A percentile compares a stretch with the other conserved stretches of the same genome.
These are phyloP conservation scores for Oligia strigilis DNA, from an alignment of 2,888 invertebrate species.

Conservation along the genomic window DNA sequence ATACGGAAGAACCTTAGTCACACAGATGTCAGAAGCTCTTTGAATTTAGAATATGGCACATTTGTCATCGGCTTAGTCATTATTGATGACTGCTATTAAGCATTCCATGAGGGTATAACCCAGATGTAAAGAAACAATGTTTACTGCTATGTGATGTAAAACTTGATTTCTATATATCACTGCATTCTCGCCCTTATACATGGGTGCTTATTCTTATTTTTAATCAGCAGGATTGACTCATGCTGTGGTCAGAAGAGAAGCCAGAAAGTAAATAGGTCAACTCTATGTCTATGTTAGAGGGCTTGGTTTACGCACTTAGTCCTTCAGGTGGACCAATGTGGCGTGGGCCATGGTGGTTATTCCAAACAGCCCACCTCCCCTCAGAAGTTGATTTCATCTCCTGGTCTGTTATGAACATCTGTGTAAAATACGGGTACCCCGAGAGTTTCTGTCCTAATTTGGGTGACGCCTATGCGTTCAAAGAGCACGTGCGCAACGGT, in stretches of 20 bases:
- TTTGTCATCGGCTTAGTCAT: constrained; percentile 60
- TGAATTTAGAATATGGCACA: constrained; percentile 54
- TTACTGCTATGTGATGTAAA: neutral
- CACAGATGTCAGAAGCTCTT: constrained; percentile 39
- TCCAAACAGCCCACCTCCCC: too few relatives aligned
- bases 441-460: too few relatives aligned
- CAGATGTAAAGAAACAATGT: constrained; percentile 12
- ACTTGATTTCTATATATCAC: neutral
- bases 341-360: too few relatives aligned
- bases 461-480: too few relatives aligned
- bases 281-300: too few relatives aligned
- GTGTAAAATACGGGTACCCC: too few relatives aligned
- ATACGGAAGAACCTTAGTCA: constrained; percentile 62
- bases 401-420: too few relatives aligned
- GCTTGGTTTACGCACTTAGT: too few relatives aligned
- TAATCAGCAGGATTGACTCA: neutral
- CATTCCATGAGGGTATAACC: constrained; percentile 31
- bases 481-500: too few relatives aligned
- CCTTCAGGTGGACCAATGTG: too few relatives aligned
- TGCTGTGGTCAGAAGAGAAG: neutral
- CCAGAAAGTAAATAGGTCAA: neutral
- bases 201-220: neutral
- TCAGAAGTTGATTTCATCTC: too few relatives aligned
- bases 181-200: neutral
- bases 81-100: constrained; percentile 27